These are phyloP conservation scores for Andricus grossulariae DNA, from an alignment of 1,140 invertebrate genomes.

Conservation along the genomic window DNA sequence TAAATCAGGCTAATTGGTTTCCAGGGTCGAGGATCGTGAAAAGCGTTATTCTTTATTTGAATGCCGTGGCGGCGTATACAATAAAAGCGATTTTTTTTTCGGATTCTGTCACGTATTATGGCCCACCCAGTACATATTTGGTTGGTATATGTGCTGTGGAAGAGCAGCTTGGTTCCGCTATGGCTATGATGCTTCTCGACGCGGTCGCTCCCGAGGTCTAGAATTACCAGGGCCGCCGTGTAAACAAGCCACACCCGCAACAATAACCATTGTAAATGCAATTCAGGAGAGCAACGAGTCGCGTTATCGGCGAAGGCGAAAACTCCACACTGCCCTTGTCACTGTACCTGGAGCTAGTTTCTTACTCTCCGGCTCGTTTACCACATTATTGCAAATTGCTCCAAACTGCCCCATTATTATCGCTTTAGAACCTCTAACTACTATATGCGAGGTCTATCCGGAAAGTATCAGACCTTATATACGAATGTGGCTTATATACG, in stretches of 20 bases:
- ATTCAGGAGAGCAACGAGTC: constrained; percentile 49
- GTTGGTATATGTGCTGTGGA: neutral
- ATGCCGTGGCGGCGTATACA: neutral
- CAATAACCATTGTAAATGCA: constrained; percentile 50
- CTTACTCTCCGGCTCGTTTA: constrained; percentile 11
- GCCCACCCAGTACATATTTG: constrained; percentile 14
- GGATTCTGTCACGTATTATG: constrained; percentile 1
- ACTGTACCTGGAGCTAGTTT: neutral
- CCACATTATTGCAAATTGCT: constrained; percentile 29
- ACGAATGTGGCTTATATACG: no score
- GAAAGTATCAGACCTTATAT: no score
- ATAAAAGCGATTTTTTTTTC: constrained; percentile 22
- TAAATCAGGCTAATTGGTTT: constrained; percentile 7
- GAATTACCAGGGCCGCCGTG: constrained; percentile 44
- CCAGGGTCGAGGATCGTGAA: neutral
- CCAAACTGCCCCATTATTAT: constrained; percentile 2
- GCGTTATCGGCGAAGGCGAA: constrained; percentile 44
- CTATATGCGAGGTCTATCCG: no score
- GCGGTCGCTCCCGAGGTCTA: constrained; percentile 38
- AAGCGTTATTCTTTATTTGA: constrained; percentile 23
- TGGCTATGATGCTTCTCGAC: constrained; percentile 41
- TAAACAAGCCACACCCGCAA: constrained; percentile 50
- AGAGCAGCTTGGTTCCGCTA: constrained; percentile 30
- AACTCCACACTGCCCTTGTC: constrained; percentile 44
- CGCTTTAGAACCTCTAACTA: neutral